phyloP scores from a whole-genome alignment of 2,113 vertebrate species.

The Upupa epops region DNA sequence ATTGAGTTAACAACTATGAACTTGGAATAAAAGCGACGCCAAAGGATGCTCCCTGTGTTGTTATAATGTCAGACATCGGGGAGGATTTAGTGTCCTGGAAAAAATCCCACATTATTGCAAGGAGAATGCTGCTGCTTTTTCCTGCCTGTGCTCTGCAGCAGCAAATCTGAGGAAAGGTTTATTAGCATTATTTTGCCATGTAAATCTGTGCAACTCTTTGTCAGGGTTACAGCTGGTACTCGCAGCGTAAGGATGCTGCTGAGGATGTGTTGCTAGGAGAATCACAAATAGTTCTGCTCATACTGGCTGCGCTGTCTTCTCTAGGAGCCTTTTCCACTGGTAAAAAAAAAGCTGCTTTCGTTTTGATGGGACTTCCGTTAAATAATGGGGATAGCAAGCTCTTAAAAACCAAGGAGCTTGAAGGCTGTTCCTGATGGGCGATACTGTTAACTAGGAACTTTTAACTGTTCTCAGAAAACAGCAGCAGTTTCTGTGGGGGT shows the following conservation, averaged over 20 bases:
- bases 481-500: not conserved
- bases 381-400: slow-evolving; percentile 44
- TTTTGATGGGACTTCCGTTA: slow-evolving; percentile 21
- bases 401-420: not conserved
- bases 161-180: not conserved
- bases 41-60: not conserved
- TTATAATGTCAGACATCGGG: not conserved
- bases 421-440: not conserved
- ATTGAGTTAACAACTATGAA: not conserved
- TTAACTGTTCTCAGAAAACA: not conserved
- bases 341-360: slow-evolving; percentile 10
- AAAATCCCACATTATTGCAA: not conserved
- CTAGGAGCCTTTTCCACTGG: not conserved
- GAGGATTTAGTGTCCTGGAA: not conserved
- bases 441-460: not conserved
- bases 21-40: not conserved
- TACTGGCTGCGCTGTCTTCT: not conserved
- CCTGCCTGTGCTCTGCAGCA: not conserved
- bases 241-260: not conserved
- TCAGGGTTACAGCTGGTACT: not conserved
- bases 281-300: not conserved
- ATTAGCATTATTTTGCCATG: not conserved
- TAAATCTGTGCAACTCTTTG: not conserved
- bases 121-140: not conserved
- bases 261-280: slow-evolving; percentile 33